Evolutionary conservation across 1,140 invertebrate species (phyloP), one percentile per base, ranked within the genome.

Genomic region (Drosophila yakuba): DNA sequence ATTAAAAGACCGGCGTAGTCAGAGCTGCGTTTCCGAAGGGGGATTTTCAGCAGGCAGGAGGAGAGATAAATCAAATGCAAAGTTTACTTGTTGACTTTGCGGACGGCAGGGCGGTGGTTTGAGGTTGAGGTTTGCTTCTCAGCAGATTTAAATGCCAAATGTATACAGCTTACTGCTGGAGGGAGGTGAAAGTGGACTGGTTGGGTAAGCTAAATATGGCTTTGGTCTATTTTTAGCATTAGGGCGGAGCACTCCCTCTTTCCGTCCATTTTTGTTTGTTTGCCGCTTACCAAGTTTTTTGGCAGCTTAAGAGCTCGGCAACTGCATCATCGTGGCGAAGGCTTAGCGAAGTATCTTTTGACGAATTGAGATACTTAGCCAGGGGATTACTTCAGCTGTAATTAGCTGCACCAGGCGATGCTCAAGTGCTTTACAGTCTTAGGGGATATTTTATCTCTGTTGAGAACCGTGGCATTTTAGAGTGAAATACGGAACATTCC

Each of bases 51-150:
- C 7, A 1, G 47, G 28, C 3, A 4, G 4, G 17, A 3, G 14
- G 68, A 15, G 52, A 69, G 64, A 77, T 78, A 71, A 80, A 80
- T 80, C 72, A 62, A 68, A 80, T 80, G 78, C 72, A 80, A 80
- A 80, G 78, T 80, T 80, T 80, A 80, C 71, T 80, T 80, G 78
- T 80, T 80, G 78, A 80, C 78, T 80, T 80, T 80, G 71, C 25
- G 72, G 72, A 57, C 4, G 25, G 25, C 4, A 4, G 25, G 25
- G 15, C 11, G 36, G 28, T 23, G 72, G 58, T 56, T 41, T 41
- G 51, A 52, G 71, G 25, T 58, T 64, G 47, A 51, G 73, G 58
- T 74, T 74, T 51, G 38, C 63, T 47, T 28, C 38, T 66, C 64
- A 36, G 36, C 52, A 57, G 67, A 68, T 71, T 71, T 71, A 71